Conservation (phyloP, 1,140 invertebrate genomes). For the Lasioglossum baleicum region DNA sequence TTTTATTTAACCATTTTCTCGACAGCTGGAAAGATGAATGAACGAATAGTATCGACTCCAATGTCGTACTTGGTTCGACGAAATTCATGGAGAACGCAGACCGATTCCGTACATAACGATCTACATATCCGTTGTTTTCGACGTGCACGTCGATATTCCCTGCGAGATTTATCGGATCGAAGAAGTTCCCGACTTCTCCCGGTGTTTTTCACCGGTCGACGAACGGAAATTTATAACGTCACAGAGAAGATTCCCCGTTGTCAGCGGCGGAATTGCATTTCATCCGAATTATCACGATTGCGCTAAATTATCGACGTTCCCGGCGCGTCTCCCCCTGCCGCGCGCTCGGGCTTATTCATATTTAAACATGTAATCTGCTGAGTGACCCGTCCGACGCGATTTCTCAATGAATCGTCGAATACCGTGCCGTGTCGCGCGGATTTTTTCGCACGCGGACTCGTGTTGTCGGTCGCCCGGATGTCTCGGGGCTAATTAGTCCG, state of each 20-base stretch:
- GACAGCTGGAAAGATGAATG: no score
- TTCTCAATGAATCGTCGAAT: not conserved
- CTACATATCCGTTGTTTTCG: no score
- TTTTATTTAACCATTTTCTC: no score
- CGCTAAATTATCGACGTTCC: slow-evolving; percentile 25
- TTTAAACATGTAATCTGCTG: not conserved
- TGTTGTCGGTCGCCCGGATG: not conserved
- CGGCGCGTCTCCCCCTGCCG: not conserved
- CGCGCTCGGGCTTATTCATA: not conserved
- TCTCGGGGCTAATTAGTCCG: not conserved
- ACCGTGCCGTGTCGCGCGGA: not conserved
- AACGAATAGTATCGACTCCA: no score
- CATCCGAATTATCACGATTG: slow-evolving; percentile 18
- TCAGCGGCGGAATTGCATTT: slow-evolving; percentile 22
- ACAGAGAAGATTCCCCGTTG: not conserved
- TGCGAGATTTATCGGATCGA: slow-evolving; percentile 1
- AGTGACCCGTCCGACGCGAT: not conserved
- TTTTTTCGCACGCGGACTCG: not conserved
- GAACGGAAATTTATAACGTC: slow-evolving; percentile 18
- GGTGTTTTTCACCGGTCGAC: slow-evolving; percentile 5
- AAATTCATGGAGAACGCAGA: no score
- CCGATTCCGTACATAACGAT: no score
- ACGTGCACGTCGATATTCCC: not conserved
- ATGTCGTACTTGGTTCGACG: no score
- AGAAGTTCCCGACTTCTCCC: not conserved